phyloP scores from a whole-genome alignment of 2,113 vertebrate species.

The Odontophorus gujanensis region DNA sequence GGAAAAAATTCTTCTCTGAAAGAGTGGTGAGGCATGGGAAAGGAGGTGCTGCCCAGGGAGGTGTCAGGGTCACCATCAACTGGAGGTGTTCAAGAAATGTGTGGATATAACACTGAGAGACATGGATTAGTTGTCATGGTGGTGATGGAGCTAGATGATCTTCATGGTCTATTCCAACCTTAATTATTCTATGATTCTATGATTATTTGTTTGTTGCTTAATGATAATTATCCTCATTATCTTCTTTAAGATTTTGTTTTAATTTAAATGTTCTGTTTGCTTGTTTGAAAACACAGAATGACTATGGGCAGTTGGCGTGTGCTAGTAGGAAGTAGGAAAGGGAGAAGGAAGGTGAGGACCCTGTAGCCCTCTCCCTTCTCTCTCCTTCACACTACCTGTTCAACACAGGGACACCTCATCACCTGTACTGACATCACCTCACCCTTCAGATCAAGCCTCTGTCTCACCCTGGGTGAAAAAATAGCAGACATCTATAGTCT shows the following conservation, averaged over 20 bases:
- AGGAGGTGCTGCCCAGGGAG: too few species aligned
- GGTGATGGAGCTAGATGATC: too few species aligned
- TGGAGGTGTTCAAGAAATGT: too few species aligned
- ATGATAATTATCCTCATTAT: neutral
- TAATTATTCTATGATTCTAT: too few species aligned
- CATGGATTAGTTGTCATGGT: too few species aligned
- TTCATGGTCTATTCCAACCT: too few species aligned
- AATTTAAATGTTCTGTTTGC: neutral
- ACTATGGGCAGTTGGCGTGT: neutral
- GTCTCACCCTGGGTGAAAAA: neutral
- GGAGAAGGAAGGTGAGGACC: neutral
- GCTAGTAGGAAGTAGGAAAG: neutral
- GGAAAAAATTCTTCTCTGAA: too few species aligned
- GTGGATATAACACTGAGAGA: too few species aligned
- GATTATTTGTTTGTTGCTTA: neutral
- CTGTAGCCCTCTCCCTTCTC: neutral
- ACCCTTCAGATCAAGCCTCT: neutral
- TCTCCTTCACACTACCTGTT: neutral
- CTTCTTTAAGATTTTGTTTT: neutral
- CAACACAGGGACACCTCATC: neutral
- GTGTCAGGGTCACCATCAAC: too few species aligned
- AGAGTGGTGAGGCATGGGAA: too few species aligned
- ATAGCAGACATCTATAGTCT: rapidly evolving
- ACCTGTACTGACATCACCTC: neutral
- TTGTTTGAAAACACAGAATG: neutral